Base-by-base conservation (phyloP, 2,113 vertebrate species). In the Trichechus manatus region DNA sequence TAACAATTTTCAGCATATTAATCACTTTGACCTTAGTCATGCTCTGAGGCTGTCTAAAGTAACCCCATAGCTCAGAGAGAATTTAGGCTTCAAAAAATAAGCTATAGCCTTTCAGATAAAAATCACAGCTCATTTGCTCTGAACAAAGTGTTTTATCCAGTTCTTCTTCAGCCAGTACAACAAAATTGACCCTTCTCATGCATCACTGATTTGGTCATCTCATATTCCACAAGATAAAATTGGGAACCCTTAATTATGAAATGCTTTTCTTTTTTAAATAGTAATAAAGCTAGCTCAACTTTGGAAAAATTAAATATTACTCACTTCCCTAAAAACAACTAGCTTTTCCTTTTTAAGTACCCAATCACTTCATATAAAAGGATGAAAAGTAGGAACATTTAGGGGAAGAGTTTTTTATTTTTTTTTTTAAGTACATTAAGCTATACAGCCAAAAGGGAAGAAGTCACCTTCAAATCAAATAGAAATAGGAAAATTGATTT, bases 41-140 rank as follows among this genome's bases (percentile, higher is more conserved):
- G 61, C 11, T 74, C 15, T 80, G 77, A 39, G 70, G 2, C 17
- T 50, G 19, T 20, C 1, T 96, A 22, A 87, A 83, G 47, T 91
- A 96, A 90, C 63, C 22, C 31, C 42, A 47, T n/a, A 79, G 59
- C 77, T 79, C 31, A 91, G 31, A 95, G 15, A 87, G n/a, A 96
- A 94, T 86, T 81, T 72, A 70, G 56, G 27, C 39, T 92, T 96
- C 29, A 84, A 88, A 95, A 20, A 94, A 66, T 59, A 94, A 92
- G 63, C 31, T 23, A 79, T 66, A 88, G 87, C 31, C 23, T 93
- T 94, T 97, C 74, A 70, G 80, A 96, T 82, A 94, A 89, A 97
- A 95, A 92, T 74, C 74, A 66, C 20, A 95, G 84, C 61, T 93
- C 29, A 93, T 80, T 92, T 92, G 19, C 50, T 95, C 13, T 91